These are phyloP conservation scores for Tetrapedia diversipes DNA, from an alignment of 2,888 invertebrate species.

Conservation along the genomic window DNA sequence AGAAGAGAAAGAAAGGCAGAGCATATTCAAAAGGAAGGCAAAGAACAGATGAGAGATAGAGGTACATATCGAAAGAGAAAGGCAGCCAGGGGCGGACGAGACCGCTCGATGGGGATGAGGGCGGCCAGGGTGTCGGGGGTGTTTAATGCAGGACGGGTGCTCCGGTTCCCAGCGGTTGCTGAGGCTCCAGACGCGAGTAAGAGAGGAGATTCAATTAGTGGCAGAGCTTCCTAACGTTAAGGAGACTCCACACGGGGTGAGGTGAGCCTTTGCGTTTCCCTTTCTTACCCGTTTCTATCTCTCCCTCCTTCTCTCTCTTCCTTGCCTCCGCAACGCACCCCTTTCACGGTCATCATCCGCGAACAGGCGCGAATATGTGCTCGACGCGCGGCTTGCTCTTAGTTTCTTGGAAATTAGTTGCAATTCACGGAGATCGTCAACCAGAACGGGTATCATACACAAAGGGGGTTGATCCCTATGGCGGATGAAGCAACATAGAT, in stretches of 20 bases:
- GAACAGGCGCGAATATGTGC: slow-evolving; percentile 22
- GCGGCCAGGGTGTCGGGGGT: slow-evolving; percentile 80
- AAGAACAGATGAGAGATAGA: slow-evolving; percentile 47
- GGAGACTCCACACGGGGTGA: slow-evolving; percentile 78
- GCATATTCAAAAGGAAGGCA: slow-evolving; percentile 45
- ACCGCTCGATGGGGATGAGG: slow-evolving; percentile 76
- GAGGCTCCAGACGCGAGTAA: slow-evolving; percentile 81
- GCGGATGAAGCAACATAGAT: not conserved
- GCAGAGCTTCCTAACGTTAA: slow-evolving; percentile 82
- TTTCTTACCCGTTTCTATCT: not conserved
- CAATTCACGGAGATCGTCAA: slow-evolving; percentile 15
- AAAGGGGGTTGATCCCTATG: not conserved
- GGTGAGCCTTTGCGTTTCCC: slow-evolving; percentile 34
- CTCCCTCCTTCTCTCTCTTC: not conserved
- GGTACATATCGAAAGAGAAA: slow-evolving; percentile 53
- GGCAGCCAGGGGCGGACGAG: slow-evolving; percentile 61
- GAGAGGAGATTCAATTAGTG: slow-evolving; percentile 82
- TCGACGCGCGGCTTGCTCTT: slow-evolving; percentile 6
- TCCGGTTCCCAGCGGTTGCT: slow-evolving; percentile 81
- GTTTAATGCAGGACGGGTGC: slow-evolving; percentile 82
- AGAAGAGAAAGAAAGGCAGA: slow-evolving; percentile 16
- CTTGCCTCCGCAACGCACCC: not conserved
- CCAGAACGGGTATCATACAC: not conserved
- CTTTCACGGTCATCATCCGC: slow-evolving; percentile 30
- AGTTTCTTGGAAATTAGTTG: slow-evolving; percentile 24